Conservation (phyloP, 2,888 invertebrate genomes). For the Andrena hattorfiana region DNA sequence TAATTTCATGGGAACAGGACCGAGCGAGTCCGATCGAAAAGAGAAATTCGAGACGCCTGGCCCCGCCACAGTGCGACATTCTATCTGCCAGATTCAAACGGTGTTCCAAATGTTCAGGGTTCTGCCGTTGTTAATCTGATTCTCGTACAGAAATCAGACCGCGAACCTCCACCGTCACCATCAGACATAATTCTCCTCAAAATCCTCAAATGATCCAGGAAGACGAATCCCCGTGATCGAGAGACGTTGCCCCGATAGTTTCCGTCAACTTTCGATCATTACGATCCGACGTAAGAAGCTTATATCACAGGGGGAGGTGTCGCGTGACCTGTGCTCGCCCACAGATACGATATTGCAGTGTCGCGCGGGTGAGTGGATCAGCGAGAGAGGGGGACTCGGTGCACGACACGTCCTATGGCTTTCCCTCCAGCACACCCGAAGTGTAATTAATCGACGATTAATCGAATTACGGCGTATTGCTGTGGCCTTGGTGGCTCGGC, state of each 20-base stretch:
- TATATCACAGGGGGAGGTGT: neutral
- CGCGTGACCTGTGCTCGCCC: neutral
- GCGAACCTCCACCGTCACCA: neutral
- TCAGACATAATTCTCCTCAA: neutral
- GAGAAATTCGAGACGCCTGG: neutral
- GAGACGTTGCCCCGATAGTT: neutral
- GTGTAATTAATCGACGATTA: conserved; percentile 69
- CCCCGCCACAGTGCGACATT: no score
- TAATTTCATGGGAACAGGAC: neutral
- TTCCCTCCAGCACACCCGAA: conserved; percentile 20
- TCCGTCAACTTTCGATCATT: conserved; percentile 7
- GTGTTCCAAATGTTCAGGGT: no score
- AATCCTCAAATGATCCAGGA: neutral
- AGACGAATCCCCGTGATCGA: neutral
- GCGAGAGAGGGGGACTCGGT: neutral
- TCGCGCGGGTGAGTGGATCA: neutral
- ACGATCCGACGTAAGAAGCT: conserved; percentile 22
- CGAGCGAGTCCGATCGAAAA: neutral
- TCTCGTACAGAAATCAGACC: no score
- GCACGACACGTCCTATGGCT: neutral
- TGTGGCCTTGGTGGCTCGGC: conserved; percentile 27
- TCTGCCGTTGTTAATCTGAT: no score
- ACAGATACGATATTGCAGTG: neutral
- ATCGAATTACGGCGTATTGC: conserved; percentile 65
- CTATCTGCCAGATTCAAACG: no score